phyloP scores from a whole-genome alignment of 30 jellyfish, hydroid and myxozoan genomes.

The Morbakka virulenta region DNA sequence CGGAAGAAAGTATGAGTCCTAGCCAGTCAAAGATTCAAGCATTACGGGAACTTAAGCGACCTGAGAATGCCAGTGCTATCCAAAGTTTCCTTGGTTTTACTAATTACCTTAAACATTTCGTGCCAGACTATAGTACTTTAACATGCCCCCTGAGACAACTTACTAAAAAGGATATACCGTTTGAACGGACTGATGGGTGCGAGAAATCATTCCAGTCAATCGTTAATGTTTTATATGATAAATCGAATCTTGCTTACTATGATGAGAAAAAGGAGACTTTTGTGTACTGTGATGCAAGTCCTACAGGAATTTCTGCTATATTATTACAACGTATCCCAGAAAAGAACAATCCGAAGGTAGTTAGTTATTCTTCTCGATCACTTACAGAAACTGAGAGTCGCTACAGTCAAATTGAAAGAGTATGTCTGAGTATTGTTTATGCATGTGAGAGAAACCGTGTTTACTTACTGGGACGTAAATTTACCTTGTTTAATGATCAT shows the following conservation, averaged over 20 bases:
- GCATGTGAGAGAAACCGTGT: constrained; percentile 6
- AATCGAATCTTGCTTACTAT: neutral
- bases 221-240: neutral
- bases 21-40: constrained; percentile 22
- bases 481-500: neutral
- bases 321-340: constrained; percentile 8
- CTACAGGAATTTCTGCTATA: constrained; percentile 17
- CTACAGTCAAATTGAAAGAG: constrained; percentile 34
- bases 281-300: constrained; percentile 12
- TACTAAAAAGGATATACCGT: neutral
- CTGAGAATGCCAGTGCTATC: neutral
- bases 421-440: constrained; percentile 25
- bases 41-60: neutral
- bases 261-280: constrained; percentile 2
- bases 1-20: constrained; percentile 32
- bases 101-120: constrained; percentile 21
- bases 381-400: constrained; percentile 9
- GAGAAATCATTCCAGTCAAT: constrained; percentile 7
- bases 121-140: constrained; percentile 2
- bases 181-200: constrained; percentile 26
- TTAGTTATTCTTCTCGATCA: constrained; percentile 32
- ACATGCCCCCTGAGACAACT: neutral
- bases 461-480: neutral
- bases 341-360: constrained; percentile 9
- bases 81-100: constrained; percentile 25